These are phyloP conservation scores for Drosophila subquinaria DNA, from an alignment of 2,888 invertebrate species.

Conservation along the genomic window DNA sequence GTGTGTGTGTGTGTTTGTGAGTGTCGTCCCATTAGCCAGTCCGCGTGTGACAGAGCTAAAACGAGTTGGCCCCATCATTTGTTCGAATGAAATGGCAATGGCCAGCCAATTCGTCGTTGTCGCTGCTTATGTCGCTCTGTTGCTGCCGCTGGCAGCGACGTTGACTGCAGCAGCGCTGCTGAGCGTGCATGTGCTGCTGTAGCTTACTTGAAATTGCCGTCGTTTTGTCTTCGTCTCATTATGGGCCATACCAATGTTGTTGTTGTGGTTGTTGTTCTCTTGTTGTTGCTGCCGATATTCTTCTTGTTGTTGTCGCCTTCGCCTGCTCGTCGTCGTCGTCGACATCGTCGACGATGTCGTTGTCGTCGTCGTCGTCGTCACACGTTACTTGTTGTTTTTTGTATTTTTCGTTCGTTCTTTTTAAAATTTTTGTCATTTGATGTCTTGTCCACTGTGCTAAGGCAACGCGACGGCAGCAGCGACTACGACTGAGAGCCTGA, in stretches of 20 bases:
- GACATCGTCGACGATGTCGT: constrained; percentile 18
- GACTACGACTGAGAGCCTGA: constrained; percentile 28
- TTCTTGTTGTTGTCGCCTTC: constrained; percentile 43
- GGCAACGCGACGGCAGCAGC: constrained; percentile 37
- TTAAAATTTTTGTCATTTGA: constrained; percentile 80
- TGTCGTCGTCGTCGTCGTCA: constrained; percentile 45
- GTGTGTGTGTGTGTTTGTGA: constrained; percentile 27
- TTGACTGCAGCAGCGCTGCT: constrained; percentile 39
- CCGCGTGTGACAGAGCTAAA: constrained; percentile 83
- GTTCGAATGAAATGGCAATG: constrained; percentile 79
- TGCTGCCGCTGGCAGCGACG: constrained; percentile 42
- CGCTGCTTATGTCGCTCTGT: constrained; percentile 51
- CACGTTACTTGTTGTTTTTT: constrained; percentile 45
- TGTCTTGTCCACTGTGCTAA: constrained; percentile 66
- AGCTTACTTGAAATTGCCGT: constrained; percentile 57
- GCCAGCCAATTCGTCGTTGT: constrained; percentile 68
- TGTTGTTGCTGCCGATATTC: constrained; percentile 46
- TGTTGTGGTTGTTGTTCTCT: constrained; percentile 13
- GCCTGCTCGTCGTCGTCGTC: constrained; percentile 27
- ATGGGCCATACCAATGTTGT: constrained; percentile 30
- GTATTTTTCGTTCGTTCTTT: constrained; percentile 58
- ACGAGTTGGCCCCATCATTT: constrained; percentile 68
- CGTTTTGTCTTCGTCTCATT: constrained; percentile 63
- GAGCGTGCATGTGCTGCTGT: constrained; percentile 20
- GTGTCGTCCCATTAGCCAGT: constrained; percentile 70